These are phyloP conservation scores for Athalia circularis DNA, from an alignment of 2,888 invertebrate species.

Conservation along the genomic window DNA sequence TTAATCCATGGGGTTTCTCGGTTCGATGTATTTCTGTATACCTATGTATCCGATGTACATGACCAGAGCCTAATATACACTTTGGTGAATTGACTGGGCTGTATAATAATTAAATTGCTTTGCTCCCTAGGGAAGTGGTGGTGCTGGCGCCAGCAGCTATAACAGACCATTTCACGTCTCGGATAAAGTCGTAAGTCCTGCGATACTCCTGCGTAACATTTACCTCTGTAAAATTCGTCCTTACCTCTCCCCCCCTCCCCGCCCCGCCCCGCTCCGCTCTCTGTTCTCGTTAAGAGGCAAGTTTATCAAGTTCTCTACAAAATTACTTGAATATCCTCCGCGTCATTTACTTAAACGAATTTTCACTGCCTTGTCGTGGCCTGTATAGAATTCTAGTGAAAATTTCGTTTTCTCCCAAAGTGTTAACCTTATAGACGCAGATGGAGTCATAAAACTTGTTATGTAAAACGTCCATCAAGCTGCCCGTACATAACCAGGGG, in stretches of 20 bases:
- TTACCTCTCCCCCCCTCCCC: background rate
- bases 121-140: slow-evolving; percentile 29
- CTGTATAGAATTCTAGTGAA: background rate
- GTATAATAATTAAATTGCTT: slow-evolving; percentile 38
- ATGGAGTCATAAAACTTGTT: background rate
- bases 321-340: slow-evolving; percentile 30
- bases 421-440: background rate
- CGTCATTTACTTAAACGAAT: slow-evolving; percentile 34
- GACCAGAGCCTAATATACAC: slow-evolving; percentile 25
- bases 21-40: background rate
- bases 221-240: slow-evolving; percentile 24
- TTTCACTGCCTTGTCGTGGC: slow-evolving; percentile 2
- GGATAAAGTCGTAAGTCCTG: slow-evolving; percentile 39
- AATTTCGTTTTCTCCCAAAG: background rate
- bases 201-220: slow-evolving; percentile 21
- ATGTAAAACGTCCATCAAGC: background rate
- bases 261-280: background rate
- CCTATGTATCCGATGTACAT: background rate
- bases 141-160: slow-evolving; percentile 35
- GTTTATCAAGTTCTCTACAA: slow-evolving; percentile 35
- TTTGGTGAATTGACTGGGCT: slow-evolving; percentile 33
- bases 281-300: slow-evolving; percentile 29
- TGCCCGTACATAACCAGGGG: background rate
- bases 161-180: slow-evolving; percentile 38
- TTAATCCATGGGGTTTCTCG: slow-evolving; percentile 19